Percentiles rank a stretch among this genome's conserved stretches.
Conservation (phyloP, 2,113 vertebrate species). For the Balaenoptera acutorostrata region DNA sequence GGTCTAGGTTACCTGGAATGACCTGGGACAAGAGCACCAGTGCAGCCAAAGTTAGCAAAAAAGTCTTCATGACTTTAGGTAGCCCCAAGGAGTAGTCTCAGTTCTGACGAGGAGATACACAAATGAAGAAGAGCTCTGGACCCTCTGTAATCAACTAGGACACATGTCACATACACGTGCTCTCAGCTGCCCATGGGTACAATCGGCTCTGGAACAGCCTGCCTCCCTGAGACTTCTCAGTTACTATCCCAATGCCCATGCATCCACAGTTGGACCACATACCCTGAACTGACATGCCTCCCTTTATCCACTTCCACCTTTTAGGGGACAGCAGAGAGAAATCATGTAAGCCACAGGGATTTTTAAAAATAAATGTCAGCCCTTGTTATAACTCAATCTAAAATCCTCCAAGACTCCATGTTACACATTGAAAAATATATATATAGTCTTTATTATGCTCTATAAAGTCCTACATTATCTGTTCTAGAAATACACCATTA, state of each 20-base stretch:
- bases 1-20: slow-evolving; percentile 42
- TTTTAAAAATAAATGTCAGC: neutral
- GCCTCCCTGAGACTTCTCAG: neutral
- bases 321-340: neutral
- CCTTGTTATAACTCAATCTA: neutral
- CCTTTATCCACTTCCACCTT: neutral
- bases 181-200: neutral
- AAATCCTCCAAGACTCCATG: neutral
- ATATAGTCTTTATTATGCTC: neutral
- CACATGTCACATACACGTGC: neutral
- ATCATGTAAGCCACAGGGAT: neutral
- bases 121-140: neutral
- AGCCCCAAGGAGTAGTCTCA: neutral
- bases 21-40: slow-evolving; percentile 7
- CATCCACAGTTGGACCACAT: neutral
- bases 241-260: neutral
- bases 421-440: neutral
- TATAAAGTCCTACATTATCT: neutral
- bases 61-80: neutral
- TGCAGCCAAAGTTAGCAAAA: neutral
- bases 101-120: neutral
- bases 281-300: neutral
- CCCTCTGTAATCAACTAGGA: neutral
- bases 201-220: neutral
- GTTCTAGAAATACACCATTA: neutral